Base-by-base conservation (phyloP, 1,140 invertebrate genomes). In the Trichomalopsis sarcophagae region DNA sequence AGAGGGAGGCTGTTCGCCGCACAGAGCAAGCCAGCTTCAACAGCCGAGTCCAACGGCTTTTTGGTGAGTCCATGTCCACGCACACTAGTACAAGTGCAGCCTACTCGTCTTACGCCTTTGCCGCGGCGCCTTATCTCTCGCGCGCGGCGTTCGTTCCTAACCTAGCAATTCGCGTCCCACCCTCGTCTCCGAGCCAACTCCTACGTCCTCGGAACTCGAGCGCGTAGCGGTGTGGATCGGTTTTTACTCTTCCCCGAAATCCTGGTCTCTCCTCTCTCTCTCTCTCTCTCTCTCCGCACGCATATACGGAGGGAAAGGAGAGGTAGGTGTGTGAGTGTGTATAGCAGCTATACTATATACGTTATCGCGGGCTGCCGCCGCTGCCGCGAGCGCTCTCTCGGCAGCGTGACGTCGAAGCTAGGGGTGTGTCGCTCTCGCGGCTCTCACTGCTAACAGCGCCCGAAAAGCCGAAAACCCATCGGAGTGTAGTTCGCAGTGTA, bases 1-100 rank as follows among this genome's bases (percentile, higher is more conserved):
- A 44, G 76, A 68, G 76, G 83, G 83, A 80, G 77, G 77, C 84
- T 80, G 84, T 75, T 68, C 77, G 77, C 76, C 78, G 78, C 69
- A 27, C 77, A 71, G 84, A 80, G 84, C 66, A 13, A 68, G 44
- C 40, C 27, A 69, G 30, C 55, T 30, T 9, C 13, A 79, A 14
- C 55, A 66, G 82, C 47, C 82, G 62, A 84, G 82, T 71, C 44
- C 76, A 79, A 84, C 76, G 68, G 33, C 68, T 79, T 83, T 84
- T 27, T 71, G 82, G 82, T 84, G 44, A 78, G 75, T 77, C 74
- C 55, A 76, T 78, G 23, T 62, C 47, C 13, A n/a, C 33, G 13
- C 11, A 73, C 36, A 6, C 36, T 27, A 27, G 27, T 27, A 10
- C 21, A 77, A 3, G 13, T 5, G 14, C 21, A 44, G n/a, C 21